phyloP scores from a whole-genome alignment of 2,113 vertebrate genomes.

The Chionodraco myersi region DNA sequence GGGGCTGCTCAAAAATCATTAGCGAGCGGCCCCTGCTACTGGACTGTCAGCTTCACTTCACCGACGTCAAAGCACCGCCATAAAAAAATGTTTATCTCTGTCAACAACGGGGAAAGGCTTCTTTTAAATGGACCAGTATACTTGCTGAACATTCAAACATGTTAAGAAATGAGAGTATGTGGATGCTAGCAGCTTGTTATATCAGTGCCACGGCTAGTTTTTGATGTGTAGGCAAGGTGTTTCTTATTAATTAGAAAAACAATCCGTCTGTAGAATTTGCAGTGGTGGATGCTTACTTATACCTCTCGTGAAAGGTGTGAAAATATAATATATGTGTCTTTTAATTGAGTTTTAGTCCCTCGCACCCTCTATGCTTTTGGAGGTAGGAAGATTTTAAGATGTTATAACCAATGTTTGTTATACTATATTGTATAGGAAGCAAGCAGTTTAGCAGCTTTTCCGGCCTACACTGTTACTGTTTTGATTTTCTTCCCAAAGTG shows the following conservation, averaged over 20 bases:
- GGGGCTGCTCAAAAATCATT: constrained; percentile 98
- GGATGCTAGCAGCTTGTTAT: constrained; percentile 70
- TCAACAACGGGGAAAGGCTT: constrained; percentile 68
- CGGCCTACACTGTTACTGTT: background rate
- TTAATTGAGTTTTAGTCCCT: background rate
- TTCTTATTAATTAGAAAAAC: constrained; percentile 74
- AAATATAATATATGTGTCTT: background rate
- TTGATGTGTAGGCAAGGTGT: constrained; percentile 64
- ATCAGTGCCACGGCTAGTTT: constrained; percentile 49
- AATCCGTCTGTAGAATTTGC: constrained; percentile 60
- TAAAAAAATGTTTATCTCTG: constrained; percentile 79
- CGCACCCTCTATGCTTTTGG: background rate
- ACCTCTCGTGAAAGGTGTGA: background rate
- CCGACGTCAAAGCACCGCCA: constrained; percentile 76
- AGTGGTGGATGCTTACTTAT: constrained; percentile 42
- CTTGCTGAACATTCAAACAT: constrained; percentile 76
- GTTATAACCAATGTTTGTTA: background rate
- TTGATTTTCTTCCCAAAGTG: background rate
- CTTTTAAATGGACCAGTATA: constrained; percentile 64
- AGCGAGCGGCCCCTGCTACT: constrained; percentile 92
- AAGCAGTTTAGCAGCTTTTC: background rate
- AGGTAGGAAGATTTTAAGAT: background rate
- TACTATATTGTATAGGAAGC: too few species aligned
- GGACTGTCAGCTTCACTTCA: constrained; percentile 89
- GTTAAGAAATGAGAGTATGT: constrained; percentile 59